Conservation (phyloP, 2,113 vertebrate species). For the Oreochromis aureus region DNA sequence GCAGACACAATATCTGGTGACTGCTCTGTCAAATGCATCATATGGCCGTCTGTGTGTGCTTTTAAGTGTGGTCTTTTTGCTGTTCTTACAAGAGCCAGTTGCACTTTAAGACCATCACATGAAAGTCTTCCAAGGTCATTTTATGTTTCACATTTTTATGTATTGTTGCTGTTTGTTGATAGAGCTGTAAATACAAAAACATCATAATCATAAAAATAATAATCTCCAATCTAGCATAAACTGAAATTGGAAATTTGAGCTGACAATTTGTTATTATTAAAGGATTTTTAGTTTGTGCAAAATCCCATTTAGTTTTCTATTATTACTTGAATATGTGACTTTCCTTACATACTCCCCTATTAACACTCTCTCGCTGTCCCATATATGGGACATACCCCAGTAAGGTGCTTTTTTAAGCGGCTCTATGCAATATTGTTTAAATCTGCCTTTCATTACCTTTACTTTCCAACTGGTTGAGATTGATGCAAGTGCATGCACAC, state of each 20-base stretch:
- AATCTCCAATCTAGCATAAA: background rate
- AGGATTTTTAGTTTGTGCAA: background rate
- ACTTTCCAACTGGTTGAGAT: background rate
- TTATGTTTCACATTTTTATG: background rate
- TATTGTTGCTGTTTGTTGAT: background rate
- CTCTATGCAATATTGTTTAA: background rate
- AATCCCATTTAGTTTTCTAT: background rate
- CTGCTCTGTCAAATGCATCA: slow-evolving; percentile 11
- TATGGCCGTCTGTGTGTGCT: background rate
- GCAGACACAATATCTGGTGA: slow-evolving; percentile 18
- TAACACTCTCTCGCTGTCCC: background rate
- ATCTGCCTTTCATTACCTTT: background rate
- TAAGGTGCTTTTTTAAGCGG: background rate
- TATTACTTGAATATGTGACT: background rate
- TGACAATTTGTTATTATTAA: background rate
- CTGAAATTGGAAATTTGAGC: background rate
- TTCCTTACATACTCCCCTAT: background rate
- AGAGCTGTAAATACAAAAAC: background rate
- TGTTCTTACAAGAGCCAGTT: background rate
- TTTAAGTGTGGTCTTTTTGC: background rate
- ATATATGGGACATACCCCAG: background rate
- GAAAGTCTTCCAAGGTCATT: background rate
- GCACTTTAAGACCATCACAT: background rate
- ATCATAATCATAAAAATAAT: background rate
- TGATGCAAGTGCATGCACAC: background rate